phyloP scores from a whole-genome alignment of 2,888 invertebrate species.

The Drosophila mulleri region DNA sequence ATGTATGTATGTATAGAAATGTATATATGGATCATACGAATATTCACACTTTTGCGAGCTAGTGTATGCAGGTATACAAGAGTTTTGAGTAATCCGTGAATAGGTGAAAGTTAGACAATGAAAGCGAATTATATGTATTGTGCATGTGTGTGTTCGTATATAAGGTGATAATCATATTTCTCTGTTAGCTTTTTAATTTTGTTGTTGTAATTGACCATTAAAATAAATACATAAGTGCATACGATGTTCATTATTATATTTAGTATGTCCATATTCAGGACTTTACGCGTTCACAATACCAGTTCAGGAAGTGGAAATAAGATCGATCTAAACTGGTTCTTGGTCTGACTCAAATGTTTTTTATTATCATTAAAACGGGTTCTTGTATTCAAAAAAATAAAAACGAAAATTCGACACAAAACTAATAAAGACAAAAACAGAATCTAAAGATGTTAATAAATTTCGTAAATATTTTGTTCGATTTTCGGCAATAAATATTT shows the following conservation, averaged over 20 bases:
- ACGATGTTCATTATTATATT: neutral
- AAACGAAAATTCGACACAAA: neutral
- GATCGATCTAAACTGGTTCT: constrained; percentile 29
- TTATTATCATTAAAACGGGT: constrained; percentile 36
- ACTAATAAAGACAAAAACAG: neutral
- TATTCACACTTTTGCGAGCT: neutral
- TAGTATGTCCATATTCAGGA: neutral
- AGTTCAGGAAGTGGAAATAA: constrained; percentile 2
- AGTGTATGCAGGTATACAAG: neutral
- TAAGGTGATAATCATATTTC: constrained; percentile 8
- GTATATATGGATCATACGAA: neutral
- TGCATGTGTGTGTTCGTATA: neutral
- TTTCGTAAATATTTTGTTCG: neutral
- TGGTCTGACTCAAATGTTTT: constrained; percentile 1
- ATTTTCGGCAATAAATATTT: neutral
- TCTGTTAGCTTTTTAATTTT: neutral
- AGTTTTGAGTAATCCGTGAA: constrained; percentile 7
- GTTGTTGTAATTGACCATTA: neutral
- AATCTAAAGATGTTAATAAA: neutral
- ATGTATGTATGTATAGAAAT: neutral
- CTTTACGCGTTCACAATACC: neutral
- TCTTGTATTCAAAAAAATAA: constrained; percentile 3
- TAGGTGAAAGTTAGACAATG: constrained; percentile 33
- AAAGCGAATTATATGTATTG: constrained; percentile 15
- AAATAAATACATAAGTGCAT: neutral